phyloP scores from a whole-genome alignment of 2,797 vertebrate species.

The Craterocephalus amniculus region DNA sequence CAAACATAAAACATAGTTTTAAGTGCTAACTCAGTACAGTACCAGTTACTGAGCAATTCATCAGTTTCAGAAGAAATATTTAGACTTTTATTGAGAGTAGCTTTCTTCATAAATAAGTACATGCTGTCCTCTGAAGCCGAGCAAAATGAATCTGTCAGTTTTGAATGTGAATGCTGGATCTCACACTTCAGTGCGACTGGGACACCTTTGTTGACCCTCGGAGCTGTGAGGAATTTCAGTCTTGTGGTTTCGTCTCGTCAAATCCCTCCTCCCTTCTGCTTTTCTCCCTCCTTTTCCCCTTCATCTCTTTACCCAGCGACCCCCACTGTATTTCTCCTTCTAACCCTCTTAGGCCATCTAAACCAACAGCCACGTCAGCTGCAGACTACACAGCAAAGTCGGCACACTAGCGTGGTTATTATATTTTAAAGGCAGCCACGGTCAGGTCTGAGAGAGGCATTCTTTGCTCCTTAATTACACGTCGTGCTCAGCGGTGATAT shows the following conservation, averaged over 20 bases:
- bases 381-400: slow-evolving; percentile 35
- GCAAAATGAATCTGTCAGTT: background rate
- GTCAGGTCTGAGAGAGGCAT: slow-evolving; percentile 56
- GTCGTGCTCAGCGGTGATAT: slow-evolving; percentile 46
- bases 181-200: slow-evolving; percentile 55
- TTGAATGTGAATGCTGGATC: slow-evolving; percentile 51
- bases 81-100: too few species aligned
- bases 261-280: slow-evolving; percentile 16
- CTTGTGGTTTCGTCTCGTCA: slow-evolving; percentile 25
- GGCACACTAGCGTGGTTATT: slow-evolving; percentile 48
- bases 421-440: slow-evolving; percentile 45
- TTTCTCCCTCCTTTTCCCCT: slow-evolving; percentile 8
- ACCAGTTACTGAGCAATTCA: background rate
- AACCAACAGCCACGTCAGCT: slow-evolving; percentile 71
- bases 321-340: slow-evolving; percentile 36
- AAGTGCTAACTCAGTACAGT: background rate
- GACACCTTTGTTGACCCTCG: slow-evolving; percentile 72
- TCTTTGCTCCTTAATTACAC: slow-evolving; percentile 58
- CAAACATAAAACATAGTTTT: background rate
- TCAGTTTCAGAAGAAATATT: too few species aligned
- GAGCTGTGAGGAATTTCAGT: slow-evolving; percentile 76
- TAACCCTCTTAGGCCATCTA: slow-evolving; percentile 43
- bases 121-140: too few species aligned
- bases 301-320: slow-evolving; percentile 18
- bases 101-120: too few species aligned